Conservation (phyloP, 1,140 invertebrate species). For the Lanistes nyassanus region DNA sequence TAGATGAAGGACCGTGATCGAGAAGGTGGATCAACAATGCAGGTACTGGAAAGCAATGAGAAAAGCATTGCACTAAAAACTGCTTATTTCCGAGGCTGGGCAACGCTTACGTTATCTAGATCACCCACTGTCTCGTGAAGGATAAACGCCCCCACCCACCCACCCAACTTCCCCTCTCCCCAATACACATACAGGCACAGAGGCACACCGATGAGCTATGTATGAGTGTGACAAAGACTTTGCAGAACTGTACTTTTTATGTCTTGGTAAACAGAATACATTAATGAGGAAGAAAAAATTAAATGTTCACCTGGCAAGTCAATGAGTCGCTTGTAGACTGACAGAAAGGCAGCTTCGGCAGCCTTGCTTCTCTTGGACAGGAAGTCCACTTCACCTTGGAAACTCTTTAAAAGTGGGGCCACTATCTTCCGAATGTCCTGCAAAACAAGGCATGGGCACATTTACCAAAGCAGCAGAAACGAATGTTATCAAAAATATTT, state of each 20-base stretch:
- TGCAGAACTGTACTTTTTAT: too few relatives aligned
- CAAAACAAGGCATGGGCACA: slow-evolving; percentile 23
- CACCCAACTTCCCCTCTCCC: background rate
- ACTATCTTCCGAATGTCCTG: slow-evolving; percentile 70
- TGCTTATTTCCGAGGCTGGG: too few relatives aligned
- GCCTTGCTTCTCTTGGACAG: slow-evolving; percentile 71
- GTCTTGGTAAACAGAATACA: too few relatives aligned
- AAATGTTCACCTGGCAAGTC: slow-evolving; percentile 70
- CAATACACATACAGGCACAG: slow-evolving; percentile 7
- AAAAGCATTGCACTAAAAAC: too few relatives aligned
- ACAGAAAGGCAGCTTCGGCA: slow-evolving; percentile 70
- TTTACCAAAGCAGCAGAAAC: background rate
- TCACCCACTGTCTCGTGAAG: background rate
- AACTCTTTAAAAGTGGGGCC: slow-evolving; percentile 71
- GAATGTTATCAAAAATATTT: too few relatives aligned
- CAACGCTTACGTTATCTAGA: too few relatives aligned
- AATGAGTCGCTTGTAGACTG: slow-evolving; percentile 70
- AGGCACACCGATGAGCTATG: background rate
- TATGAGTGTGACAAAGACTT: too few relatives aligned
- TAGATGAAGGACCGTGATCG: too few relatives aligned
- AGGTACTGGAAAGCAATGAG: too few relatives aligned
- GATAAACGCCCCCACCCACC: background rate
- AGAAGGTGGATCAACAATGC: too few relatives aligned
- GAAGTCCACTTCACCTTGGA: slow-evolving; percentile 71
- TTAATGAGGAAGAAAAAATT: background rate